phyloP scores from a whole-genome alignment of 2,113 vertebrate species.

The Anser cygnoides region DNA sequence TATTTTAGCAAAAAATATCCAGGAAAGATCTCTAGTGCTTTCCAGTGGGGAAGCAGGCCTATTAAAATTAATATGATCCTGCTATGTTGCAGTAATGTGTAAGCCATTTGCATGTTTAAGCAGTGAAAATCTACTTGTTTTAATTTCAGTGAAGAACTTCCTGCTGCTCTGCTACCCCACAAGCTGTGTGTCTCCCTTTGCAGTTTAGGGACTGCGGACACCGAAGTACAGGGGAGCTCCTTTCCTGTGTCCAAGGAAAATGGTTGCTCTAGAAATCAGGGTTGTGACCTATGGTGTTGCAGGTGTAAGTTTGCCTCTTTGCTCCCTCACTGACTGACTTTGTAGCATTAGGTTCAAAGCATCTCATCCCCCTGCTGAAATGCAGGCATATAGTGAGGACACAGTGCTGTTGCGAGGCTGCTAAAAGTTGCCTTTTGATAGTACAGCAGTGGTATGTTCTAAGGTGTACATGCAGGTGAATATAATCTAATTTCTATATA shows the following conservation, averaged over 20 bases:
- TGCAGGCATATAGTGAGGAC: neutral
- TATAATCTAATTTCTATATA: neutral
- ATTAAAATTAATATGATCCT: neutral
- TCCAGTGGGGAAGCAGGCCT: neutral
- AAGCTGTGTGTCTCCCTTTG: neutral
- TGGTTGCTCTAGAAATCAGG: neutral
- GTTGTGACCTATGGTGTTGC: neutral
- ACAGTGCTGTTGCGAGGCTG: neutral
- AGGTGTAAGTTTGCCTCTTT: neutral
- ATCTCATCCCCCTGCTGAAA: neutral
- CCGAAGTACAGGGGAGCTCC: accelerated
- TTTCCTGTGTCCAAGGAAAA: neutral
- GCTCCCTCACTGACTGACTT: neutral
- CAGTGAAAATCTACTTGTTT: neutral
- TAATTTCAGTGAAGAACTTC: neutral
- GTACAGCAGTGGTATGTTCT: neutral
- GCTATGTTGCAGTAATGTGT: neutral
- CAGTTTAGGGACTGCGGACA: neutral
- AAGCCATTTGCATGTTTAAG: neutral
- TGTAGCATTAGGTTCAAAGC: neutral
- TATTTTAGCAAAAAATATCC: neutral
- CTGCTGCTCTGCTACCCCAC: neutral
- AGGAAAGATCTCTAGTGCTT: neutral
- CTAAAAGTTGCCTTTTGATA: neutral
- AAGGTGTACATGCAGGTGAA: neutral